A percentile compares a stretch with the other conserved stretches of the same genome.
These are phyloP conservation scores for Sebastes kiyomatsui DNA, from an alignment of 2,797 vertebrate genomes.

Conservation along the genomic window DNA sequence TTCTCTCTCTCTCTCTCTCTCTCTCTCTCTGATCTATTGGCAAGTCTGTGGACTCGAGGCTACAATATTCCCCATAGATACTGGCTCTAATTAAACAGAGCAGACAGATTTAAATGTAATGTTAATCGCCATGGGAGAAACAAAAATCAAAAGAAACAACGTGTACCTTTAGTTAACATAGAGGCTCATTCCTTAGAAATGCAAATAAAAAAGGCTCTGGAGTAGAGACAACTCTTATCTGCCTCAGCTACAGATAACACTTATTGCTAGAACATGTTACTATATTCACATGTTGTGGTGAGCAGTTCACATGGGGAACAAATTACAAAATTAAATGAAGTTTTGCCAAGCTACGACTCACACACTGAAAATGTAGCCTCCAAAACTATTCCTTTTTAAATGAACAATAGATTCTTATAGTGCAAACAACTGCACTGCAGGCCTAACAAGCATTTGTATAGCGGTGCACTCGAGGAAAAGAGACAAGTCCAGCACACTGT, in stretches of 20 bases:
- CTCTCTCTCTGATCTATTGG: slow-evolving; percentile 23
- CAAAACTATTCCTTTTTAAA: neutral
- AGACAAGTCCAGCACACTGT: neutral
- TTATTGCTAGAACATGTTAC: neutral
- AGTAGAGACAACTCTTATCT: neutral
- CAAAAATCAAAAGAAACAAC: neutral
- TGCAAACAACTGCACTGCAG: neutral
- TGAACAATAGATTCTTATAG: neutral
- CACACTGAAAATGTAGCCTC: neutral
- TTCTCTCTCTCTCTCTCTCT: neutral
- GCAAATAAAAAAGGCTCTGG: neutral
- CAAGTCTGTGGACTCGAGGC: slow-evolving; percentile 11
- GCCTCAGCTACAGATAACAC: neutral
- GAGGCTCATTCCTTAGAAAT: neutral
- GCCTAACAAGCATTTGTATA: neutral
- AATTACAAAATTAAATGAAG: neutral
- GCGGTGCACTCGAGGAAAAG: neutral
- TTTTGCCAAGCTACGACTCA: neutral
- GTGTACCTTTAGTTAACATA: neutral
- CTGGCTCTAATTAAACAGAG: slow-evolving; percentile 57
- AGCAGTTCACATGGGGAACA: neutral
- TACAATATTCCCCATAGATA: slow-evolving; percentile 28
- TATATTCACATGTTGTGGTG: neutral
- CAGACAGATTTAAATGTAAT: slow-evolving; percentile 48
- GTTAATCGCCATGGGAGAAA: neutral